These are phyloP conservation scores for Lytechinus variegatus DNA, from an alignment of 35 echinoderm and acorn worm species.

Conservation along the genomic window DNA sequence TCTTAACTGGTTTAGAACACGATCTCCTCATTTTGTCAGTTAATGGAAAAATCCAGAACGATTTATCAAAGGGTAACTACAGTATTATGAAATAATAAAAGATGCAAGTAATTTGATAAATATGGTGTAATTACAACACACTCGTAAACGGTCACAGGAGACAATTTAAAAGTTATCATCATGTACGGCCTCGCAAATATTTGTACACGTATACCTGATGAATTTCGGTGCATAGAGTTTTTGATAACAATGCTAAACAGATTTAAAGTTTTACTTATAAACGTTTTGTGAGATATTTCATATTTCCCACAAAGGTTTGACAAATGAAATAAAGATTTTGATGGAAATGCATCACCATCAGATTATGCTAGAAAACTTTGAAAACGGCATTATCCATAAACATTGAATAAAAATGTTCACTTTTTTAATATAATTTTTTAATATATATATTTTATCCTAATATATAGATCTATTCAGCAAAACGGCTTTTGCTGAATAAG, in stretches of 20 bases:
- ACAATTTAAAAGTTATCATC: neutral
- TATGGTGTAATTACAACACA: neutral
- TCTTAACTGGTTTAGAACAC: neutral
- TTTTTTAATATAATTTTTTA: too few relatives aligned
- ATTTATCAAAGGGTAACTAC: neutral
- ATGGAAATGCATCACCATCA: too few relatives aligned
- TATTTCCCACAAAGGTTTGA: neutral
- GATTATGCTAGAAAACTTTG: too few relatives aligned
- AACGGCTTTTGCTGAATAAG: too few relatives aligned
- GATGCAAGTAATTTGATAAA: neutral
- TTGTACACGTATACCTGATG: neutral
- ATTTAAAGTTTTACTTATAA: neutral
- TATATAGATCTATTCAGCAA: too few relatives aligned
- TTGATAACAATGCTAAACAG: neutral
- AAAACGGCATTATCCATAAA: too few relatives aligned
- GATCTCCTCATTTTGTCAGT: slow-evolving; percentile 1
- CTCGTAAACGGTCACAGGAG: neutral
- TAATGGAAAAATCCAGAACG: neutral
- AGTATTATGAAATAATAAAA: neutral
- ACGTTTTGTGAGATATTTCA: neutral
- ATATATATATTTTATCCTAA: too few relatives aligned
- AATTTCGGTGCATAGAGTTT: neutral
- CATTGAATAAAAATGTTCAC: too few relatives aligned
- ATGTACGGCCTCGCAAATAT: neutral
- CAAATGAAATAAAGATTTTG: too few relatives aligned